A percentile compares a stretch with the other conserved stretches of the same genome.
These are phyloP conservation scores for Odontamblyopus rebecca DNA, from an alignment of 2,797 vertebrate species.

Conservation along the genomic window DNA sequence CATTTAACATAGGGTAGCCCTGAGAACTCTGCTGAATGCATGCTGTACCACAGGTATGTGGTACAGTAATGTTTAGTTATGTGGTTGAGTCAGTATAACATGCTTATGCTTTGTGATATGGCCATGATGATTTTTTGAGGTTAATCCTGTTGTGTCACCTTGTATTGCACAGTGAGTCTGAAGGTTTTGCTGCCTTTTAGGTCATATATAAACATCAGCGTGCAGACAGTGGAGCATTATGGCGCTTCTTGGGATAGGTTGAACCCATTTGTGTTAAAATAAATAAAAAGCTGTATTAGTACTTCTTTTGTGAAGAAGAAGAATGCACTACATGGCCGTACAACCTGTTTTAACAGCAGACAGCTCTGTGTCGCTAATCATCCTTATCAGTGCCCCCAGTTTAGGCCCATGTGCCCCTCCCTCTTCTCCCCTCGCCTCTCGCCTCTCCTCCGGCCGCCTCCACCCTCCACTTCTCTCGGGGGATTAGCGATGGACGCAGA, in stretches of 20 bases:
- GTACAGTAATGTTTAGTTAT: not conserved
- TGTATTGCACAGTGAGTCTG: no score
- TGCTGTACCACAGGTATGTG: no score
- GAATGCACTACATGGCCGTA: no score
- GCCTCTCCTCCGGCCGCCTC: slow-evolving; percentile 7
- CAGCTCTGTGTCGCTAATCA: slow-evolving; percentile 7
- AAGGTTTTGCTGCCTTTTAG: no score
- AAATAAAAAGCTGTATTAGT: no score
- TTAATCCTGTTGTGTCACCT: not conserved
- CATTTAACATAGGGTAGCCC: not conserved
- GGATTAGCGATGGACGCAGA: slow-evolving; percentile 67
- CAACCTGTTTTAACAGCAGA: not conserved
- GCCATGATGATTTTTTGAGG: not conserved
- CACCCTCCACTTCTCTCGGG: slow-evolving; percentile 38
- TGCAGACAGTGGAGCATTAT: no score
- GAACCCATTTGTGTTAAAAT: no score
- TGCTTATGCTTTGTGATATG: not conserved
- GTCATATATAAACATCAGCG: no score
- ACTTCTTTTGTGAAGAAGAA: no score
- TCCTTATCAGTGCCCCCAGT: slow-evolving; percentile 23
- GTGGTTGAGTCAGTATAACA: not conserved
- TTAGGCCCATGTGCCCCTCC: slow-evolving; percentile 36
- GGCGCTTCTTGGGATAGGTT: no score
- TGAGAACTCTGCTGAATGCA: not conserved
- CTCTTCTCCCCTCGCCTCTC: slow-evolving; percentile 2